Percentiles rank a stretch among this genome's conserved stretches.
Evolutionary conservation across 2,888 invertebrate species (phyloP).

Genomic region (Clostera curtula): DNA sequence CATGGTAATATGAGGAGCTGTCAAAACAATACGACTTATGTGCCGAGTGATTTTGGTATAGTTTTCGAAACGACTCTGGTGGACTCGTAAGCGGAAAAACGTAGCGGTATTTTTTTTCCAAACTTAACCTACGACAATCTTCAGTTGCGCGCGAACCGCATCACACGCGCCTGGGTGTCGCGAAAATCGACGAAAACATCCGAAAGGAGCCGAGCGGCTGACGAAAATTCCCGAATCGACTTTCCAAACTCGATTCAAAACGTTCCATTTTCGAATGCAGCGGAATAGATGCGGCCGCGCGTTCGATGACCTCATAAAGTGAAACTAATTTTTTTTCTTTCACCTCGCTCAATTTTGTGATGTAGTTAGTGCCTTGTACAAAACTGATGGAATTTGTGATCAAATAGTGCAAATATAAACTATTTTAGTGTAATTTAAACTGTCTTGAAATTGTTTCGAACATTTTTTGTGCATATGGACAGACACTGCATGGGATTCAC

Average conservation of each 20-base stretch:
- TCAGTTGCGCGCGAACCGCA: slow-evolving; percentile 70
- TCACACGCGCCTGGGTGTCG: slow-evolving; percentile 55
- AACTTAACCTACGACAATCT: slow-evolving; percentile 70
- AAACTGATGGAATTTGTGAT: slow-evolving; percentile 58
- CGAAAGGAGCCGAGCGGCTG: slow-evolving; percentile 44
- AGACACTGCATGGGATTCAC: slow-evolving; percentile 42
- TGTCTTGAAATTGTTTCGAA: slow-evolving; percentile 31
- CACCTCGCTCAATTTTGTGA: slow-evolving; percentile 69
- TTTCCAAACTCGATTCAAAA: slow-evolving; percentile 38
- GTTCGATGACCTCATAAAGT: slow-evolving; percentile 57
- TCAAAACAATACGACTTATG: slow-evolving; percentile 57
- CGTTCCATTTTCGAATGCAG: slow-evolving; percentile 46
- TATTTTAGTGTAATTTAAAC: slow-evolving; percentile 41
- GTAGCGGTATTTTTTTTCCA: slow-evolving; percentile 62
- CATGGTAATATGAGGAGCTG: slow-evolving; percentile 45
- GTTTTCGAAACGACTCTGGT: slow-evolving; percentile 50
- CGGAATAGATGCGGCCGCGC: slow-evolving; percentile 34
- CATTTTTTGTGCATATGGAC: slow-evolving; percentile 50
- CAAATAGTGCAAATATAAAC: slow-evolving; percentile 61
- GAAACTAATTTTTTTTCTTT: slow-evolving; percentile 48
- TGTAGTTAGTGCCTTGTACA: slow-evolving; percentile 69
- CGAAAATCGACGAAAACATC: slow-evolving; percentile 50
- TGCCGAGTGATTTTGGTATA: slow-evolving; percentile 22
- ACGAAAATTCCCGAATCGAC: slow-evolving; percentile 40
- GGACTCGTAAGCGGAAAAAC: slow-evolving; percentile 57